Evolutionary conservation across 2,797 vertebrate genomes (phyloP).

Genomic region (Coranthus polyacanthus): DNA sequence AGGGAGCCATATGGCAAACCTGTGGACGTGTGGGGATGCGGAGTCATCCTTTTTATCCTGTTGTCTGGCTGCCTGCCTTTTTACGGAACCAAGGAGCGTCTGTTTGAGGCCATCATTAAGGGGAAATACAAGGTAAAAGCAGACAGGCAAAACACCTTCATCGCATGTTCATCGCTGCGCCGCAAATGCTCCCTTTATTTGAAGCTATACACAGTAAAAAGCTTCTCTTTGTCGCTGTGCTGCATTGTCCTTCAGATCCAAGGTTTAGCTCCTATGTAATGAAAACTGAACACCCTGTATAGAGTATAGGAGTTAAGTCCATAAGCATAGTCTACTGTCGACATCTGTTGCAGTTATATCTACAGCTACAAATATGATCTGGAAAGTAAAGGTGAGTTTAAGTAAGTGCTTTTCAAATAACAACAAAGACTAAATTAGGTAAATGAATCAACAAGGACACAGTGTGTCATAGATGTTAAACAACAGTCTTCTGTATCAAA

Average conservation of each 20-base stretch:
- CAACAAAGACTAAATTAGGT: too few relatives aligned
- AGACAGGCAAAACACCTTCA: not conserved
- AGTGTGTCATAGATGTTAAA: too few relatives aligned
- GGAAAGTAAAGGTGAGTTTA: too few relatives aligned
- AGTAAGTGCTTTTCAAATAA: too few relatives aligned
- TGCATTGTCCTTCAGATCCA: slow-evolving; percentile 2
- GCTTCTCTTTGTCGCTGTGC: slow-evolving; percentile 4
- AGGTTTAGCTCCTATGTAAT: not conserved
- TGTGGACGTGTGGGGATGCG: slow-evolving; percentile 98
- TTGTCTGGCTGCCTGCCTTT: slow-evolving; percentile 97
- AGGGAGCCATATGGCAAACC: slow-evolving; percentile 97
- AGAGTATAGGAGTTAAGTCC: too few relatives aligned
- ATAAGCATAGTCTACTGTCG: too few relatives aligned
- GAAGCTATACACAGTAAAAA: not conserved
- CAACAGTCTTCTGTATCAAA: too few relatives aligned
- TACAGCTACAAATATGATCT: too few relatives aligned
- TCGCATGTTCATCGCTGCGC: not conserved
- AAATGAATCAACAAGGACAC: too few relatives aligned
- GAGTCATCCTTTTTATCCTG: slow-evolving; percentile 97
- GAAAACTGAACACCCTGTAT: not conserved
- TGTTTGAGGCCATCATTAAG: slow-evolving; percentile 97
- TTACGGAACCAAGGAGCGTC: slow-evolving; percentile 96
- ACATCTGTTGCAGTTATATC: too few relatives aligned
- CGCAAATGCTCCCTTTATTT: not conserved
- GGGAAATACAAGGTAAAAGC: slow-evolving; percentile 95